A percentile compares a stretch with the other conserved stretches of the same genome.
Conservation (phyloP, 1,140 invertebrate species). For the Drosophila nebulosa region DNA sequence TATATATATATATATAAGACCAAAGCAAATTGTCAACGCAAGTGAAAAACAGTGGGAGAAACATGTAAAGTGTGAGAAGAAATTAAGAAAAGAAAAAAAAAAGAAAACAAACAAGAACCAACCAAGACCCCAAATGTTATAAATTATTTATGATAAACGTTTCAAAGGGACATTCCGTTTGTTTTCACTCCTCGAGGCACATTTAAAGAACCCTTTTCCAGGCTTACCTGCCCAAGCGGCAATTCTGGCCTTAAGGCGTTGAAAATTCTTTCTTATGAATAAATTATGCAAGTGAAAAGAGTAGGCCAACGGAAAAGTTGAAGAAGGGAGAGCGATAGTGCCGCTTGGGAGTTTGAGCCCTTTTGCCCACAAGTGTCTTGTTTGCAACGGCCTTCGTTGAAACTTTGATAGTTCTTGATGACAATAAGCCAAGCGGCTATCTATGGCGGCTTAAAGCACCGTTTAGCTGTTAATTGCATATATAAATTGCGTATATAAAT, state of each 20-base stretch:
- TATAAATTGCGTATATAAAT: background rate
- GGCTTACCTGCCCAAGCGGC: conserved; percentile 39
- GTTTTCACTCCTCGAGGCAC: conserved; percentile 35
- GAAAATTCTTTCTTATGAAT: conserved; percentile 74
- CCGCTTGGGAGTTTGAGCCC: background rate
- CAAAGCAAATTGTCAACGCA: conserved; percentile 1
- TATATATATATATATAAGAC: background rate
- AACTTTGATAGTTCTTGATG: background rate
- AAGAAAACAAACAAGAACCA: conserved; percentile 8
- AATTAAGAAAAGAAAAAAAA: background rate
- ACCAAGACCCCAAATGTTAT: conserved; percentile 41
- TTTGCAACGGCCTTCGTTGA: background rate
- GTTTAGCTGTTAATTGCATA: background rate
- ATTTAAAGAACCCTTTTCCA: conserved; percentile 10
- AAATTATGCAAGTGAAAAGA: conserved; percentile 50
- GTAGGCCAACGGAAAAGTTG: background rate
- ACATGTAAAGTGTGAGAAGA: background rate
- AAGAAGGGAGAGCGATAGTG: background rate
- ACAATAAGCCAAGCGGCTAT: background rate
- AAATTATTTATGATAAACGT: conserved; percentile 72
- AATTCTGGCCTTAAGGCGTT: conserved; percentile 62
- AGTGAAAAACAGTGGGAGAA: background rate
- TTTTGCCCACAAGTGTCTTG: background rate
- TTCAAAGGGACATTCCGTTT: conserved; percentile 57
- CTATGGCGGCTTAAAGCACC: no score